phyloP scores from a whole-genome alignment of 23 tunicate genomes.

The Styela plicata region DNA sequence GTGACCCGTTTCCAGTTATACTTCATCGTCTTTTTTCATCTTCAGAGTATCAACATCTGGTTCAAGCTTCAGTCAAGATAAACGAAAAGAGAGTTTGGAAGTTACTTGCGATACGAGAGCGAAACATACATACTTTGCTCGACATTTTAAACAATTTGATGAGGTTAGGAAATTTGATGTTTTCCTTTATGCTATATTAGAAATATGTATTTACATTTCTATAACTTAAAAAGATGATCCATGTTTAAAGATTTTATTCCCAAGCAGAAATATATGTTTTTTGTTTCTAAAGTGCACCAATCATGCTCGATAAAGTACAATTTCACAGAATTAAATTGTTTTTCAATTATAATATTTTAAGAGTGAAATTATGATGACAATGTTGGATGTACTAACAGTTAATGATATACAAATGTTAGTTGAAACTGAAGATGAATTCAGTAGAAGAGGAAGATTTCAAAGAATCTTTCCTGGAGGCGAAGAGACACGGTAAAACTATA shows the following conservation, averaged over 20 bases:
- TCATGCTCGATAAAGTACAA: no score
- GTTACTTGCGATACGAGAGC: conserved; percentile 61
- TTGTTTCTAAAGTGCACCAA: no score
- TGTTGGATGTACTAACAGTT: conserved; percentile 68
- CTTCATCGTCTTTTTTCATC: no score
- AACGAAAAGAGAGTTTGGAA: conserved; percentile 61
- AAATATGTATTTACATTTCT: no score
- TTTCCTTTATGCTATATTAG: no score
- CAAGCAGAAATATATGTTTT: no score
- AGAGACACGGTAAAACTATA: conserved; percentile 30
- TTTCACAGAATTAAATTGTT: no score
- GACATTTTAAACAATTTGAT: conserved; percentile 56
- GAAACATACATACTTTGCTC: conserved; percentile 81
- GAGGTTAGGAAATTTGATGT: conserved; percentile 50
- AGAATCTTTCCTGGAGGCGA: conserved; percentile 60
- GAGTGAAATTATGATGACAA: conserved; percentile 45
- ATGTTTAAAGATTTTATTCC: no score
- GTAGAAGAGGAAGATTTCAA: conserved; percentile 62
- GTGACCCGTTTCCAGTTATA: no score
- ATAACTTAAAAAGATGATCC: no score
- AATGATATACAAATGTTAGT: conserved; percentile 77
- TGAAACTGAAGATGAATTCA: conserved; percentile 66
- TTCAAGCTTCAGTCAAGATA: conserved; percentile 82
- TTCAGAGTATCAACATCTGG: conserved; percentile 12
- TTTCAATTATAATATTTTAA: no score